Evolutionary conservation across 2,888 invertebrate genomes (phyloP).

Genomic region (Tetrapedia diversipes): DNA sequence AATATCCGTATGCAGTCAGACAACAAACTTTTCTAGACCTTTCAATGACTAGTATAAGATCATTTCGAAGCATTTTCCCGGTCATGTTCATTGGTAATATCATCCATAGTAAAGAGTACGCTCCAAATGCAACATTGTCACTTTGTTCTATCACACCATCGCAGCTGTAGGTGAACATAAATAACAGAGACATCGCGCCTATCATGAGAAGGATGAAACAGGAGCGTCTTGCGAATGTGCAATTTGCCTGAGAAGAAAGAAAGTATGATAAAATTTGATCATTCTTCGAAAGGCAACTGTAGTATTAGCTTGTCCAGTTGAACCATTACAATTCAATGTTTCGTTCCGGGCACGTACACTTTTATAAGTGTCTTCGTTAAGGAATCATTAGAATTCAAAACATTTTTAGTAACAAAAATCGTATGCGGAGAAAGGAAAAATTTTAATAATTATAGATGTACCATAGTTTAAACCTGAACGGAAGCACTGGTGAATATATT

Average conservation of each 20-base stretch:
- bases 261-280: too few relatives aligned
- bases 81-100: not conserved
- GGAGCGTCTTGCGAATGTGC: not conserved
- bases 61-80: slow-evolving; percentile 40
- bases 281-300: too few relatives aligned
- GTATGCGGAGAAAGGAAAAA: too few relatives aligned
- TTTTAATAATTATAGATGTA: too few relatives aligned
- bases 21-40: slow-evolving; percentile 52
- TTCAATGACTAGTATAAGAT: slow-evolving; percentile 52
- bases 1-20: slow-evolving; percentile 53
- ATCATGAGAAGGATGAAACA: slow-evolving; percentile 16
- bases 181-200: slow-evolving; percentile 3
- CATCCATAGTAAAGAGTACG: slow-evolving; percentile 7
- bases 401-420: too few relatives aligned
- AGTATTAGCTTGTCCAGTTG: too few relatives aligned
- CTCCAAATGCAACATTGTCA: slow-evolving; percentile 2
- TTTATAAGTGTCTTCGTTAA: too few relatives aligned
- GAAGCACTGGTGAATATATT: too few relatives aligned
- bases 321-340: too few relatives aligned
- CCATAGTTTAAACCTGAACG: too few relatives aligned
- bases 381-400: too few relatives aligned
- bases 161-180: slow-evolving; percentile 43
- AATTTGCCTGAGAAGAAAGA: slow-evolving; percentile 23
- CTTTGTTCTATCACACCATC: slow-evolving; percentile 14
- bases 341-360: too few relatives aligned